Percentiles rank a stretch among this genome's conserved stretches.
Evolutionary conservation across 2,797 vertebrate genomes (phyloP).

Genomic region (Aphelocoma californica): DNA sequence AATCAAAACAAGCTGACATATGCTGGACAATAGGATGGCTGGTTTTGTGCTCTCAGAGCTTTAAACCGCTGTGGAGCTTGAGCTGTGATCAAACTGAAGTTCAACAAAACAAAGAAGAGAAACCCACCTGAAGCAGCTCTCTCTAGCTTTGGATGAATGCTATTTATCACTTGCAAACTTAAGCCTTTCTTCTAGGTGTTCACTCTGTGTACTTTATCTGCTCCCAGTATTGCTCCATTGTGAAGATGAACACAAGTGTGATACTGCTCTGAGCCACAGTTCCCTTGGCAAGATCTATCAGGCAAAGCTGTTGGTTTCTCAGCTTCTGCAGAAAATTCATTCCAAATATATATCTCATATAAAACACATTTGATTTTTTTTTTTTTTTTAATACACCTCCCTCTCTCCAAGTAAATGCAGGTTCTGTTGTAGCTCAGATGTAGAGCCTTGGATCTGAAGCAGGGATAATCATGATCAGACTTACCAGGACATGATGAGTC

Average conservation of each 20-base stretch:
- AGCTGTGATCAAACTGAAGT: not conserved
- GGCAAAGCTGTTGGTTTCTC: not conserved
- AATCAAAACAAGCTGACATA: constrained; percentile 24
- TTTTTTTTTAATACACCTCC: not conserved
- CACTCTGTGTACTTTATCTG: not conserved
- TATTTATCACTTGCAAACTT: not conserved
- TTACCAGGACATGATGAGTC: not conserved
- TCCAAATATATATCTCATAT: not conserved
- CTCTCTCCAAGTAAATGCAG: not conserved
- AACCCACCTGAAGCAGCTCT: not conserved
- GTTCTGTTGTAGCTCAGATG: not conserved
- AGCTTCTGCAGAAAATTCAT: not conserved
- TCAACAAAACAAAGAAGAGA: constrained; percentile 6
- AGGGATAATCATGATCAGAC: not conserved
- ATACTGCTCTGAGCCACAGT: not conserved
- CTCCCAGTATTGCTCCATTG: not conserved
- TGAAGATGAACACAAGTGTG: not conserved
- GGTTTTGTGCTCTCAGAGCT: not conserved
- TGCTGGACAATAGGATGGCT: not conserved
- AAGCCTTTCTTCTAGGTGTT: not conserved
- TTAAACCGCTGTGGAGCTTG: not conserved
- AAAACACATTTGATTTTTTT: not conserved
- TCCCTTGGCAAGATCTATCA: constrained; percentile 12
- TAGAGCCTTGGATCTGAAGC: not conserved
- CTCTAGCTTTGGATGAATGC: not conserved